phyloP scores from a whole-genome alignment of 2,113 vertebrate genomes.

The Bucco capensis region DNA sequence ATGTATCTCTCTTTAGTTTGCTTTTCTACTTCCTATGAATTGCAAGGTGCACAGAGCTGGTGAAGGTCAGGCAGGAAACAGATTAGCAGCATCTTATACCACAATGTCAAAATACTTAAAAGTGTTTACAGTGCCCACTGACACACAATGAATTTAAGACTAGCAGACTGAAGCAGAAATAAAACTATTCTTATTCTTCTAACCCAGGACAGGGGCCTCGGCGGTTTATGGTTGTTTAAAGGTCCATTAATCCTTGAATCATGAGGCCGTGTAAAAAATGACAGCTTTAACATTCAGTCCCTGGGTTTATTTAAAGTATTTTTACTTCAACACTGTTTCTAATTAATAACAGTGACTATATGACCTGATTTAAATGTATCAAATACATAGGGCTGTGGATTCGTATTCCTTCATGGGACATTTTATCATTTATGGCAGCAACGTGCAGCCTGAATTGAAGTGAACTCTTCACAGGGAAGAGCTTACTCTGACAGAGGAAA shows the following conservation, averaged over 20 bases:
- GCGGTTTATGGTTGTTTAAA: constrained; percentile 79
- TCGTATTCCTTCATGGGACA: neutral
- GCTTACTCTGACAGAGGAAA: neutral
- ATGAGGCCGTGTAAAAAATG: constrained; percentile 77
- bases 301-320: constrained; percentile 73
- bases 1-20: neutral
- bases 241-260: constrained; percentile 82
- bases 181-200: constrained; percentile 67
- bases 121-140: constrained; percentile 76
- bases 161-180: constrained; percentile 57
- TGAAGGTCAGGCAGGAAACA: constrained; percentile 73
- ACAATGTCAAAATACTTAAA: constrained; percentile 78
- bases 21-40: constrained; percentile 1
- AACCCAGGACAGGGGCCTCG: constrained; percentile 67
- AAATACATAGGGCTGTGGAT: neutral
- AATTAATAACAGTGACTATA: constrained; percentile 69
- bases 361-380: constrained; percentile 61
- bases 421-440: neutral
- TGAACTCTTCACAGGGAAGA: neutral
- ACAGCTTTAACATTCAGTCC: constrained; percentile 73
- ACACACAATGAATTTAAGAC: constrained; percentile 73
- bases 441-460: neutral
- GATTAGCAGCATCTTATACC: constrained; percentile 62
- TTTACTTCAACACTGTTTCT: constrained; percentile 70
- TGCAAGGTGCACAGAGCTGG: neutral